phyloP scores from a whole-genome alignment of 2,113 vertebrate species.

The Barnardius zonarius region DNA sequence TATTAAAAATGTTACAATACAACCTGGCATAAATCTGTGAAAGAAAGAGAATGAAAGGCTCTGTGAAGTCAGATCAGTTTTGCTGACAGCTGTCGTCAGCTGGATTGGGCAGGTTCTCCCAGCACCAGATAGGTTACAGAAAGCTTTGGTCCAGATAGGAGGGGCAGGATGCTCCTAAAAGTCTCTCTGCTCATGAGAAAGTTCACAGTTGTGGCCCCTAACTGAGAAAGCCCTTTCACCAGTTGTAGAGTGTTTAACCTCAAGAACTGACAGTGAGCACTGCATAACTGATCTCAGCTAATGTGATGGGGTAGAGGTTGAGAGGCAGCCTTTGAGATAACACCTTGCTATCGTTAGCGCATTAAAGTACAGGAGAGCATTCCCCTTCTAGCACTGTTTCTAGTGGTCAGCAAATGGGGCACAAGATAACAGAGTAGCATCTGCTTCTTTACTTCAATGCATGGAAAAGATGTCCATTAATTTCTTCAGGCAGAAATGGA shows the following conservation, averaged over 20 bases:
- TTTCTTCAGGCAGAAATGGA: not conserved
- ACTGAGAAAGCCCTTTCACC: constrained; percentile 54
- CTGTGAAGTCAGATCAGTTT: not conserved
- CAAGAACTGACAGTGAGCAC: not conserved
- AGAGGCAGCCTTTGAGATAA: constrained; percentile 53
- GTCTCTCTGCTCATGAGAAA: constrained; percentile 48
- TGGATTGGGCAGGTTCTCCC: not conserved
- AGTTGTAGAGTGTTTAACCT: constrained; percentile 27
- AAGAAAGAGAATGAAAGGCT: not conserved
- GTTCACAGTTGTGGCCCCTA: constrained; percentile 25
- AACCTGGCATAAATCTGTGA: rapidly evolving
- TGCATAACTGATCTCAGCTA: not conserved
- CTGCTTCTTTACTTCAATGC: not conserved
- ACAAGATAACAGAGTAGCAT: not conserved
- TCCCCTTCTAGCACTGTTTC: not conserved
- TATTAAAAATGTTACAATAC: not conserved
- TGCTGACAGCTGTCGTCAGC: rapidly evolving
- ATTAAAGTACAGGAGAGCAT: not conserved
- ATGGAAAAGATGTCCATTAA: not conserved
- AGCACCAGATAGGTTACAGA: not conserved
- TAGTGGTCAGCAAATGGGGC: not conserved
- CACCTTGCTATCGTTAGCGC: not conserved
- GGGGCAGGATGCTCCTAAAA: not conserved
- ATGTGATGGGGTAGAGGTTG: constrained; percentile 49
- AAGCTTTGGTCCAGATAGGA: not conserved